Base-by-base conservation (phyloP, 2,113 vertebrate species). In the Seriola quinqueradiata region DNA sequence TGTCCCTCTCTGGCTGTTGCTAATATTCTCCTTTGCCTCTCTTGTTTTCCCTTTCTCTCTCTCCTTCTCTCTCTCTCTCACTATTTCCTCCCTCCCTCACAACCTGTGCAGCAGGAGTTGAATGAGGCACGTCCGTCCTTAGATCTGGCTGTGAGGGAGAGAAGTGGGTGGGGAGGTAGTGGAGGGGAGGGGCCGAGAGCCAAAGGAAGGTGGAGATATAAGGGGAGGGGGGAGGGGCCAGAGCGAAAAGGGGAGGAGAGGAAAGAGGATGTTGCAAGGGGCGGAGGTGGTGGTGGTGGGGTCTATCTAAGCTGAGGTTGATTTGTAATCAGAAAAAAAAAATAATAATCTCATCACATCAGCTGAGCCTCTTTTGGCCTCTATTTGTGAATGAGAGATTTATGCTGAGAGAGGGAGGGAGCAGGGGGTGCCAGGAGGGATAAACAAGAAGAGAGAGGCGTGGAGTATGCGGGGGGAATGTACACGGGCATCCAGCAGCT, bases 341-440 rank as follows among this genome's bases (percentile, higher is more conserved):
- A 91, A 84, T 84, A 66, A 87, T 90, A 92, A 95, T 95, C 94
- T 90, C 88, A 89, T 94, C 87, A 83, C 91, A 87, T 92, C 90
- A 86, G 85, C 83, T 95, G 94, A 95, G 93, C 94, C 91, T 92
- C 93, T 93, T 92, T 88, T 94, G 94, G 92, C 92, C 92, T 94
- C 90, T 92, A 90, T 95, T 94, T 95, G 92, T 94, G 91, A 94
- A 94, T 90, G 92, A 92, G 88, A 95, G 94, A 94, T 94, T 94
- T 93, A 70, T 82, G 78, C 54, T 23, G 55, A 40, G 34, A 11
- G 78, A 72, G 74, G 59, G 76, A 54, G 59, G 61, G 74, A 70
- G 74, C 8, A 23, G 48, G 44, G 74, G 60, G 60, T 8, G 81
- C 66, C 55, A 50, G 79, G 69, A 76, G 85, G 72, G 86, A 88